Base-by-base conservation (phyloP, 2,797 vertebrate genomes). In the Sphenopsis melanotis region DNA sequence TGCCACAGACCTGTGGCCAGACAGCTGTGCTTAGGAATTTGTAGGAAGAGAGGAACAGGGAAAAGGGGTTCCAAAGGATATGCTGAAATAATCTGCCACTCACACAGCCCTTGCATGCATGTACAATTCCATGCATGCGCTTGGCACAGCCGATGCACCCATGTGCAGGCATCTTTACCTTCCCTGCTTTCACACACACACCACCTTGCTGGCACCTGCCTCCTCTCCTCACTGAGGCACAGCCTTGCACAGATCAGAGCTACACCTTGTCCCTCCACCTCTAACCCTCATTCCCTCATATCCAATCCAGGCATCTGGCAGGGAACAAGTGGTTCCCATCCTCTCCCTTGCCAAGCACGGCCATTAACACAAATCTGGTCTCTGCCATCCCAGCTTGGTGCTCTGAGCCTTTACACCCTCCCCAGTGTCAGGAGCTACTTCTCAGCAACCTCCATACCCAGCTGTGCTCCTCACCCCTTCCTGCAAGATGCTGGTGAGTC, bases 111-210 rank as follows among this genome's bases (percentile, higher is more conserved):
- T 47, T 20, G 11, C 23, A 47, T 1, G 1, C 11, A 32, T 1
- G 6, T 22, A 49, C 21, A 68, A 39, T 21, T 30, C 24, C 17
- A 27, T 11, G 10, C 6, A 29, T 3, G 12, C 1, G 0, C 15
- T 27, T 53, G 59, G 44, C 46, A 70, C 30, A 50, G 6, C 9
- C 1, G 3, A 34, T 9, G 22, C 26, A 50, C 9, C 3, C 5
- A 14, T 0, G 0, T 21, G 30, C 29, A 32, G 0, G 2, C 74
- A 87, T 24, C 21, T 10, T 61, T 65, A 34, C 18, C 23, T 50
- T 42, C 42, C 36, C 39, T 82, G 42, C n/a, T 69, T 49, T 50
- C 57, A 50, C 50, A 72, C 18, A 42, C 8, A 10, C 19, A 9
- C 2, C 2, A 4, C 61, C 41, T 34, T 7, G 2, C 66, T 85